These are phyloP conservation scores for Leptobrachium leishanense DNA, from an alignment of 2,113 vertebrate species.

Conservation along the genomic window DNA sequence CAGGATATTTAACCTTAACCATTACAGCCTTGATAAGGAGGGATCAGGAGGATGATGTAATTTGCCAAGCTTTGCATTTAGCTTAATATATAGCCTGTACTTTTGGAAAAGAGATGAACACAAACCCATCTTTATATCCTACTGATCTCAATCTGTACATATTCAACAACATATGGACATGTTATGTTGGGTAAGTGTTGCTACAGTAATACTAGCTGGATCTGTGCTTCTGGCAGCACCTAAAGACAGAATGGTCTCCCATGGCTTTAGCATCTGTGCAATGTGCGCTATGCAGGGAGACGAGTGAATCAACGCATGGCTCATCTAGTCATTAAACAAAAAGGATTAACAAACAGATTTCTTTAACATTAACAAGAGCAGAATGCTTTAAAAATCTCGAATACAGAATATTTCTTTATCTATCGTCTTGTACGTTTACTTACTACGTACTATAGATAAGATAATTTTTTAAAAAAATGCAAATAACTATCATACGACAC, in stretches of 20 bases:
- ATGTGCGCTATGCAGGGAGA: conserved; percentile 40
- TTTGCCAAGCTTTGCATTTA: no score
- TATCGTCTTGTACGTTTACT: no score
- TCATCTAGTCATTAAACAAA: conserved; percentile 53
- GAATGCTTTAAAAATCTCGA: neutral
- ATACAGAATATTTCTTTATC: no score
- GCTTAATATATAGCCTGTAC: neutral
- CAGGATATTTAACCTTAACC: no score
- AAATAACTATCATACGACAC: no score
- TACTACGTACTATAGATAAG: no score
- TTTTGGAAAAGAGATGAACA: neutral
- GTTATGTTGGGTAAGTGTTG: conserved; percentile 33
- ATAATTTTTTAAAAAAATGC: no score
- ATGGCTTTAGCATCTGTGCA: conserved; percentile 61
- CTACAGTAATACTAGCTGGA: conserved; percentile 55
- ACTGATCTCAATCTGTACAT: conserved; percentile 37
- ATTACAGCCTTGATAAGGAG: no score
- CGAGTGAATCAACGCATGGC: conserved; percentile 43
- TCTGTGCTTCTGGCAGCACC: conserved; percentile 54
- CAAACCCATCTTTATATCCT: conserved; percentile 17
- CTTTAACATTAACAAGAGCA: conserved; percentile 34
- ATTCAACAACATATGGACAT: conserved; percentile 29
- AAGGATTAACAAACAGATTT: conserved; percentile 53
- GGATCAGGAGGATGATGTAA: no score
- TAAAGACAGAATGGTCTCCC: conserved; percentile 58